These are phyloP conservation scores for Stegana nigrithorax DNA, from an alignment of 2,888 invertebrate genomes.

Conservation along the genomic window DNA sequence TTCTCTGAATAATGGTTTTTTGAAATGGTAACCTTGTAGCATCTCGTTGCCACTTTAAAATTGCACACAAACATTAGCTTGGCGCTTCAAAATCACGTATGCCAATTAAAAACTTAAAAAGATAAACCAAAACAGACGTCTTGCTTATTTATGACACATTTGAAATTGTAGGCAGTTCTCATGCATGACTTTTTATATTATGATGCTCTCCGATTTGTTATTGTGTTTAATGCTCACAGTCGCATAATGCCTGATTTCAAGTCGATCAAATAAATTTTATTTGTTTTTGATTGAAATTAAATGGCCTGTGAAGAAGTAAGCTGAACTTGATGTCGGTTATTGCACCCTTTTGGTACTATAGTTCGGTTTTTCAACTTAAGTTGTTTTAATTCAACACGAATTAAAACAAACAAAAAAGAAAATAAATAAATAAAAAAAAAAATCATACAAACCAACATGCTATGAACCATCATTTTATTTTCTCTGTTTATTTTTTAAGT, in stretches of 20 bases:
- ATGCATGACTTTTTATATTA: conserved; percentile 34
- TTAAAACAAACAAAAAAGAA: neutral
- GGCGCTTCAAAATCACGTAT: neutral
- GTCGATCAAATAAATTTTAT: too few relatives aligned
- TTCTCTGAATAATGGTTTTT: conserved; percentile 30
- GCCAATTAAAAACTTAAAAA: neutral
- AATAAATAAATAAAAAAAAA: conserved; percentile 1
- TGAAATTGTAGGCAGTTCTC: conserved; percentile 29
- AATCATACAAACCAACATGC: too few relatives aligned
- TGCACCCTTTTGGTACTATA: conserved; percentile 33
- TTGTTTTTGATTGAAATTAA: too few relatives aligned
- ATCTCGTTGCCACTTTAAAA: conserved; percentile 41
- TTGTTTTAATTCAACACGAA: neutral
- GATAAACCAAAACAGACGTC: neutral
- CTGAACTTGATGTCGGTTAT: conserved; percentile 52
- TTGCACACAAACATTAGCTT: neutral
- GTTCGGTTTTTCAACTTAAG: neutral
- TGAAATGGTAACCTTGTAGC: conserved; percentile 47
- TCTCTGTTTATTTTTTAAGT: neutral
- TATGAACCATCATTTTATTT: too few relatives aligned
- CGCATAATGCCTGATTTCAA: too few relatives aligned
- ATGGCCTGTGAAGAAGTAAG: too few relatives aligned
- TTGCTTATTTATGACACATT: conserved; percentile 19
- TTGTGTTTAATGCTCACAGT: too few relatives aligned
- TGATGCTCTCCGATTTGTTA: too few relatives aligned